Base-by-base conservation (phyloP, 1,140 invertebrate species). In the Sinella curviseta region DNA sequence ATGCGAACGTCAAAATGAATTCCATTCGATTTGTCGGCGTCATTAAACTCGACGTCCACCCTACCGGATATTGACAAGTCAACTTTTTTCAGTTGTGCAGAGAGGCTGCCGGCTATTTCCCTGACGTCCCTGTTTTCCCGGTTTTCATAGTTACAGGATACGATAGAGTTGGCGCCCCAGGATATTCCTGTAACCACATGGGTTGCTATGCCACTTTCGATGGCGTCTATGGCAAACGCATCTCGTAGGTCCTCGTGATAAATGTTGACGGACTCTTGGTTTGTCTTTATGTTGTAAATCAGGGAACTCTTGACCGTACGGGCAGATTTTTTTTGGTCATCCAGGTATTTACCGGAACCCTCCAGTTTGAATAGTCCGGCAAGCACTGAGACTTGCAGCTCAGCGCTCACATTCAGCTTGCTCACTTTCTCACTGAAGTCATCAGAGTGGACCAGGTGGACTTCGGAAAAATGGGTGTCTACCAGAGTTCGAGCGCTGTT, bases 111-210 rank as follows among this genome's bases (percentile, higher is more conserved):
- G 14, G 67, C 30, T 20, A 77, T 74, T 77, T 80, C 73, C 16
- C 33, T 74, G 1, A 78, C 24, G 26, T 80, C 70, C 16, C 30
- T 1, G 55, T 80, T 78, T 55, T 78, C 79, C 12, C 20, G 36
- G 30, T 78, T 75, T 1, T 34, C 14, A 31, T 35, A 78, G 28
- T 75, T 70, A 17, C 36, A 39, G 1, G 36, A 24, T 8, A 80
- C 0, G 8, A 80, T 26, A 31, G 24, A 24, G 35, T 75, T 80
- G 1, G 79, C 79, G 17, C 79, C 79, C 79, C 79, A 80, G 3
- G 36, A 14, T 0, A 78, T 80, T 16, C 55, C 73, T 3, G 57
- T 54, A 1, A 80, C 65, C 20, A 80, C 76, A 48, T 80, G 79
- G 17, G 79, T 80, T 3, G 76, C 79, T 2, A 65, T n/a, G 8